These are phyloP conservation scores for Chroicocephalus ridibundus DNA, from an alignment of 2,113 vertebrate species.

Conservation along the genomic window DNA sequence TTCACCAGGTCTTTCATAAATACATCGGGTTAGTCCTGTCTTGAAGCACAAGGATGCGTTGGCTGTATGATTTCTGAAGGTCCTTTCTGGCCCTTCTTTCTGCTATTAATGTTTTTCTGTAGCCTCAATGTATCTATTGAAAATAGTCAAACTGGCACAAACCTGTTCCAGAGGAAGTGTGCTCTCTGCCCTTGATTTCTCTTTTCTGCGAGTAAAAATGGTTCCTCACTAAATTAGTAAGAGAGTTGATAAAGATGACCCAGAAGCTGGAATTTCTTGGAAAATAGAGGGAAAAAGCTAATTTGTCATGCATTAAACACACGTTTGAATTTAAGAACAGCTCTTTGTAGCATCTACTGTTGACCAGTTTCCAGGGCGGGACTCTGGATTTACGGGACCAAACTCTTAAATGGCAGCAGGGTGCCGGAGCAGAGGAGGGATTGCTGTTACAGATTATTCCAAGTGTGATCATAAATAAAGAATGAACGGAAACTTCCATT, in stretches of 20 bases:
- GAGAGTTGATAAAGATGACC: conserved; percentile 13
- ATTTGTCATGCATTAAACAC: neutral
- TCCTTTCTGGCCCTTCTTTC: neutral
- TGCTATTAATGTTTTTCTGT: neutral
- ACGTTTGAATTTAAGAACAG: neutral
- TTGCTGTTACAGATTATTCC: neutral
- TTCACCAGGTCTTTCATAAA: neutral
- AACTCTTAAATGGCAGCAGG: neutral
- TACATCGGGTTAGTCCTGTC: neutral
- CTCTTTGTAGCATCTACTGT: neutral
- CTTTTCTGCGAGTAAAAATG: conserved; percentile 12
- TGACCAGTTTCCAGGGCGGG: neutral
- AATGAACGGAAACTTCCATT: neutral
- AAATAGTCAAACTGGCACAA: neutral
- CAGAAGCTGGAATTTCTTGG: conserved; percentile 33
- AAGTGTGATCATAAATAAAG: neutral
- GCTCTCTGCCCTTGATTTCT: conserved; percentile 8
- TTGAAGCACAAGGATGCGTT: neutral
- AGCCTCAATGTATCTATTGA: neutral
- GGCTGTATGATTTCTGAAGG: neutral
- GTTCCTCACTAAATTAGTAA: conserved; percentile 22
- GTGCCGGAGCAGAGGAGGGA: neutral
- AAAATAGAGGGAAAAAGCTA: conserved; percentile 6
- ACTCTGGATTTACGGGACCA: neutral
- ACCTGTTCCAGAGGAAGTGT: neutral